These are phyloP conservation scores for Nebria ingens DNA, from an alignment of 1,140 invertebrate genomes.

Conservation along the genomic window DNA sequence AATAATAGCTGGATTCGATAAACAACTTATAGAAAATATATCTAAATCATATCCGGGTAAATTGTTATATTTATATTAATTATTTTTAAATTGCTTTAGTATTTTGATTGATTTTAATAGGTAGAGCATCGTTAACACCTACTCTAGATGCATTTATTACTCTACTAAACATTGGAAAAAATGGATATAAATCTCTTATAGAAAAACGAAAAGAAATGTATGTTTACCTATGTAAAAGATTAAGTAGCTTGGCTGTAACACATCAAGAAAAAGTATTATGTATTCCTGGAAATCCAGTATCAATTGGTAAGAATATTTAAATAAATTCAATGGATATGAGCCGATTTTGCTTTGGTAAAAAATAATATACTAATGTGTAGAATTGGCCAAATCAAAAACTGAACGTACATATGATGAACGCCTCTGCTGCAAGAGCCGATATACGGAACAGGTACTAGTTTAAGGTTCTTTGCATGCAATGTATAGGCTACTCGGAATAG, in stretches of 20 bases:
- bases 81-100: conserved; percentile 8
- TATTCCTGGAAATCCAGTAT: conserved; percentile 63
- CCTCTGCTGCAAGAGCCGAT: too few species aligned
- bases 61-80: conserved; percentile 18
- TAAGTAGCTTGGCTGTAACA: conserved; percentile 48
- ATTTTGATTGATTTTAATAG: conserved; percentile 28
- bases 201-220: conserved; percentile 55
- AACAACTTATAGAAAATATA: conserved; percentile 52
- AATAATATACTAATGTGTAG: too few species aligned
- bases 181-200: conserved; percentile 55
- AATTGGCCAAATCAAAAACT: too few species aligned
- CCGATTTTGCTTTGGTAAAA: too few species aligned
- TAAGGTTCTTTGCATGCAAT: too few species aligned
- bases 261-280: conserved; percentile 55
- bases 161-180: conserved; percentile 58
- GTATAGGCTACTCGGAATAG: too few species aligned
- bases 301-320: conserved; percentile 44
- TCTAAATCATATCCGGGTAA: conserved; percentile 70
- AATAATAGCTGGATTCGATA: conserved; percentile 67
- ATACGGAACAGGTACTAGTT: too few species aligned
- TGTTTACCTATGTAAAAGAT: conserved; percentile 49
- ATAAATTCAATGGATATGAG: too few species aligned
- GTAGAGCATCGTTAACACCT: conserved; percentile 63
- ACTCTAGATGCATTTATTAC: conserved; percentile 75
- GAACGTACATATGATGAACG: too few species aligned